A percentile compares a stretch with the other conserved stretches of the same genome.
These are phyloP conservation scores for Drosophila dives DNA, from an alignment of 2,888 invertebrate species.

Conservation along the genomic window DNA sequence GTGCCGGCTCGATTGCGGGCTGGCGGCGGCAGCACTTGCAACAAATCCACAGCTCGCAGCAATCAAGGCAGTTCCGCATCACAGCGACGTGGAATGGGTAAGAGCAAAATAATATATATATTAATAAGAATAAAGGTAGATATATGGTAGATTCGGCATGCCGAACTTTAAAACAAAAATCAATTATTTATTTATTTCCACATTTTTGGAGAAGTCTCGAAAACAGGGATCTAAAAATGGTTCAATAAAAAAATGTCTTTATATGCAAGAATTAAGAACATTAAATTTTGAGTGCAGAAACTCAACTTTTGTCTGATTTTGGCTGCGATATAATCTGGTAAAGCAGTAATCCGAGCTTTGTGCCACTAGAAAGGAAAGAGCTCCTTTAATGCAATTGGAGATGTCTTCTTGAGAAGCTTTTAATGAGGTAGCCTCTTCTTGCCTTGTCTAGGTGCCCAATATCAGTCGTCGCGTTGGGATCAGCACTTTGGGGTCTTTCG, in stretches of 20 bases:
- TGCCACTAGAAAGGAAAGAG: background rate
- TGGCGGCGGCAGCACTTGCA: conserved; percentile 81
- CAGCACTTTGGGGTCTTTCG: conserved; percentile 90
- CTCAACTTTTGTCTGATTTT: background rate
- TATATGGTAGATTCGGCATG: background rate
- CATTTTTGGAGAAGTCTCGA: too few relatives aligned
- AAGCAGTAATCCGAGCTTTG: fast-evolving
- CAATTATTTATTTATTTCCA: too few relatives aligned
- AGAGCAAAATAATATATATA: conserved; percentile 22
- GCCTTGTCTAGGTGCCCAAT: conserved; percentile 68
- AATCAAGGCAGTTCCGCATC: conserved; percentile 83
- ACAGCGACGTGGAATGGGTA: conserved; percentile 83
- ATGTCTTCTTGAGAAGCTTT: background rate
- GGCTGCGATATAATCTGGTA: background rate
- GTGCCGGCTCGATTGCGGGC: conserved; percentile 91
- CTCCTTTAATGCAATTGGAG: background rate
- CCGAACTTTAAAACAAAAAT: background rate
- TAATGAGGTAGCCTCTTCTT: background rate
- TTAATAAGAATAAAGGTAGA: background rate
- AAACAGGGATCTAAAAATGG: background rate
- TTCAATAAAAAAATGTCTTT: background rate
- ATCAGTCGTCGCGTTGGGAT: conserved; percentile 86
- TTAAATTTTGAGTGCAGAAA: too few relatives aligned
- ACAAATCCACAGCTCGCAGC: conserved; percentile 77
- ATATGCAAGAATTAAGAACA: too few relatives aligned